phyloP scores from a whole-genome alignment of 2,888 invertebrate species.

The Phaedon cochleariae region DNA sequence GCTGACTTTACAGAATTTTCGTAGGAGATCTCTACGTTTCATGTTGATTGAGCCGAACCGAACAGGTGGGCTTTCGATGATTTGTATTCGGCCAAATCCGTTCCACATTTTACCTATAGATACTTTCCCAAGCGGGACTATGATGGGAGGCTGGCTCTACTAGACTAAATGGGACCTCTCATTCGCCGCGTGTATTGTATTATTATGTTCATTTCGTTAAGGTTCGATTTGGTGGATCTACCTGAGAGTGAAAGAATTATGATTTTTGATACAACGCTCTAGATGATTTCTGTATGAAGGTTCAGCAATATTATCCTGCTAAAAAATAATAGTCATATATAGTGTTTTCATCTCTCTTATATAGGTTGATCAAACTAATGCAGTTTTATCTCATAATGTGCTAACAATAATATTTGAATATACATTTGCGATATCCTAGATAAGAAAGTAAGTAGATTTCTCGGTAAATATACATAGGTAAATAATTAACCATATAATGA shows the following conservation, averaged over 20 bases:
- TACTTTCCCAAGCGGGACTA: neutral
- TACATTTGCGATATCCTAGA: too few species aligned
- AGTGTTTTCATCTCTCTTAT: too few species aligned
- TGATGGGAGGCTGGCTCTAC: neutral
- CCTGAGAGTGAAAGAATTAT: neutral
- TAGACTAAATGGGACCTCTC: neutral
- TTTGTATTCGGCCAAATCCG: constrained; percentile 44
- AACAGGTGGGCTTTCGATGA: constrained; percentile 48
- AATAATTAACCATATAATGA: too few species aligned
- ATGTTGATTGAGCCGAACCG: constrained; percentile 44
- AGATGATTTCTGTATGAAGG: too few species aligned
- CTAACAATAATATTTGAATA: too few species aligned
- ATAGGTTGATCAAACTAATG: too few species aligned
- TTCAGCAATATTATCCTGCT: too few species aligned
- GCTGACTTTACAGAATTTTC: constrained; percentile 20
- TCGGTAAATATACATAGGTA: too few species aligned
- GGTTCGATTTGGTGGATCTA: neutral
- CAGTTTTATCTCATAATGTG: too few species aligned
- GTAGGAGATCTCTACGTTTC: constrained; percentile 45
- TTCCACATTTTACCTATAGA: too few species aligned
- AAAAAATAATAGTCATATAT: too few species aligned
- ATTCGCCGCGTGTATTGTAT: neutral
- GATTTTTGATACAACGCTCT: neutral
- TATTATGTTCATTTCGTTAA: neutral
- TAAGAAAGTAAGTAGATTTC: too few species aligned